phyloP scores from a whole-genome alignment of 2,888 invertebrate species.

The Meta bourneti region DNA sequence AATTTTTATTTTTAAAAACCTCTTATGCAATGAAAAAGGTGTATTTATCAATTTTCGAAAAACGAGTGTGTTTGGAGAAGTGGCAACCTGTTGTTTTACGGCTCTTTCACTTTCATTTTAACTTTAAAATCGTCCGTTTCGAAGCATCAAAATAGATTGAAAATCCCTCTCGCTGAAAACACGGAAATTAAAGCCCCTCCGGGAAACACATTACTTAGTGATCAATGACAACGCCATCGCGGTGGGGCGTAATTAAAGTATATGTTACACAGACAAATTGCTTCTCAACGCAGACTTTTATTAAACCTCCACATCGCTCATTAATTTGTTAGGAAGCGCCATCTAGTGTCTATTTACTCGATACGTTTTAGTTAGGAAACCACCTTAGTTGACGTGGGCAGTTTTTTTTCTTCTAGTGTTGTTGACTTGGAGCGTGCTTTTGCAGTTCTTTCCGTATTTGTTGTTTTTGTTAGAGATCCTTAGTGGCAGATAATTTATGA shows the following conservation, averaged over 20 bases:
- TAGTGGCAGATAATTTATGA: too few relatives aligned
- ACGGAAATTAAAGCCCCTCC: slow-evolving; percentile 49
- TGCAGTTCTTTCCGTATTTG: too few relatives aligned
- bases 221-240: slow-evolving; percentile 33
- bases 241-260: slow-evolving; percentile 48
- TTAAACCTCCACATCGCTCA: slow-evolving; percentile 14
- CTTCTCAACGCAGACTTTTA: slow-evolving; percentile 3
- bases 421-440: background rate
- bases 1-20: too few relatives aligned
- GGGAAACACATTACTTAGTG: slow-evolving; percentile 11
- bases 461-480: too few relatives aligned
- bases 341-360: slow-evolving; percentile 28
- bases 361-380: slow-evolving; percentile 35
- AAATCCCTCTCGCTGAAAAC: slow-evolving; percentile 24
- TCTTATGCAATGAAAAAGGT: too few relatives aligned
- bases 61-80: too few relatives aligned
- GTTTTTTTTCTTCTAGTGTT: background rate
- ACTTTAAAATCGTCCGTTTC: too few relatives aligned
- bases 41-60: too few relatives aligned
- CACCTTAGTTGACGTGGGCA: slow-evolving; percentile 3
- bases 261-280: slow-evolving; percentile 36
- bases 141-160: background rate
- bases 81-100: too few relatives aligned
- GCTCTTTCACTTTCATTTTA: too few relatives aligned
- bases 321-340: slow-evolving; percentile 29